Conservation (phyloP, 2,888 invertebrate genomes). For the Lordiphosa andalusiaca region DNA sequence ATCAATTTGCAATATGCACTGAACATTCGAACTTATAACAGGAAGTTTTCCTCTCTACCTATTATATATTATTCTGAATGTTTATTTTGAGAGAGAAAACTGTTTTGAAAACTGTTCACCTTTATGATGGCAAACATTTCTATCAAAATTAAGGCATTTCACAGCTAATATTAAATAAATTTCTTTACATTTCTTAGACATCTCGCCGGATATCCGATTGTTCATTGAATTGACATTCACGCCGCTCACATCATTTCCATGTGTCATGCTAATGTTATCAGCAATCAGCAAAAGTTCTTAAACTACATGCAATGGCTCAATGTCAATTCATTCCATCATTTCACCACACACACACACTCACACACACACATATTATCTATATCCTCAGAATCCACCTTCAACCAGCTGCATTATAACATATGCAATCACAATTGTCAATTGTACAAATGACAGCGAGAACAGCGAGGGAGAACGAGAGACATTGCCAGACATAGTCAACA, state of each 20-base stretch:
- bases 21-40: no score
- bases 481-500: constrained; percentile 60
- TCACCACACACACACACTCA: background rate
- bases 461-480: constrained; percentile 19
- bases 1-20: no score
- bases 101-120: no score
- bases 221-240: constrained; percentile 21
- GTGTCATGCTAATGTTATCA: constrained; percentile 41
- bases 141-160: no score
- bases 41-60: no score
- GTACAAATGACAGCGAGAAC: constrained; percentile 59
- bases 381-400: constrained; percentile 12
- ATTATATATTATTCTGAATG: no score
- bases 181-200: background rate
- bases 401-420: constrained; percentile 61
- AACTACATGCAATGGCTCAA: constrained; percentile 33
- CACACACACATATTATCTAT: background rate
- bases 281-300: constrained; percentile 53
- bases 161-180: no score
- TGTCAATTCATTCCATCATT: constrained; percentile 24
- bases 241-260: constrained; percentile 12
- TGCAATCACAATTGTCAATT: constrained; percentile 72
- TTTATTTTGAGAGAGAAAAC: no score
- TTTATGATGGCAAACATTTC: no score
- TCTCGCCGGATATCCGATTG: background rate